Base-by-base conservation (phyloP, 2,888 invertebrate species). In the Syritta pipiens region DNA sequence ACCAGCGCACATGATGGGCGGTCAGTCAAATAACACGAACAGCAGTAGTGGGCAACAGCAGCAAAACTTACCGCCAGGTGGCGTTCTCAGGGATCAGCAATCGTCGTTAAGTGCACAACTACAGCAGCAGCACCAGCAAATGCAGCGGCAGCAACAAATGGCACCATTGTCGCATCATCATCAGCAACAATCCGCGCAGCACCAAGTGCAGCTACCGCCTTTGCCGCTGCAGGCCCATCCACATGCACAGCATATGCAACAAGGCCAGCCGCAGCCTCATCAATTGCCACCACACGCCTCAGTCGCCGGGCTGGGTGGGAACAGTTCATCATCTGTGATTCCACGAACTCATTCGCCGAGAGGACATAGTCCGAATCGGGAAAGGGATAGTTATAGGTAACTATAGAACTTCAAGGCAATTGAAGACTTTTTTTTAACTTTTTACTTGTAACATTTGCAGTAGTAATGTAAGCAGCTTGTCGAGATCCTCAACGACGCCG, bases 341-440 rank as follows among this genome's bases (percentile, higher is more conserved):
- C 86, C 90, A 87, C 91, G 92, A 84, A 90, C 92, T 63, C 93
- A 94, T 88, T 94, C 95, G 42, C 95, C 95, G 12, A 91, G 94
- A 84, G 94, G 93, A 71, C 94, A 93, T 86, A 94, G 94, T 88
- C 94, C 95, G 55, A 93, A 90, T 84, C 91, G 95, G 85, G 96
- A 96, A 88, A 91, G 96, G 83, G 96, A 96, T 86, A 95, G 93
- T 89, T 96, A 95, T 90, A 95, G 95, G 96, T 96, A 90, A 84
- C 83, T 76, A 5, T 0, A 53, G n/a, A 32, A 14, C 82, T 74
- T 14, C 32, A 10, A 7, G 20, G 3, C 1, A 17, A 49, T 22
- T 10, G 5, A 44, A 6, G 6, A 3, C 55, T 22, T 22, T 19
- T 6, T n/a, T 44, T 2, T 35, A 19, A 19, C 12, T 48, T 9